Base-by-base conservation (phyloP, 2,113 vertebrate genomes). In the Cochlearius cochlearius region DNA sequence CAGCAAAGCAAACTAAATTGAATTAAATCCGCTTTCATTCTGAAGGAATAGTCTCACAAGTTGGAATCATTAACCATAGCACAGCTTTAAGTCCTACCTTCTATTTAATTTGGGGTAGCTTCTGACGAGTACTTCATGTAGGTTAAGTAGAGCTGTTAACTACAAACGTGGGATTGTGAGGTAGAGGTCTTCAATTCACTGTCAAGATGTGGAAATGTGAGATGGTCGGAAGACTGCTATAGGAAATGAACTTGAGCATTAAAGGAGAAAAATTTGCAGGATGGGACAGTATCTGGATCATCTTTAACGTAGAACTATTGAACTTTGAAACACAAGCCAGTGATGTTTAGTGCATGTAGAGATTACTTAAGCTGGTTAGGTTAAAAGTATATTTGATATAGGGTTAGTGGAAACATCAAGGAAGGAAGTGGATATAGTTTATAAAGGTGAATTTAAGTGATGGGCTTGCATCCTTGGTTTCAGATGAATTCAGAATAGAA, bases 161-260 rank as follows among this genome's bases (percentile, higher is more conserved):
- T 90, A 12, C 38, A 67, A 16, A 18, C 58, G 12, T 2, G 16
- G 26, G 15, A 32, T 64, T 52, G 32, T 62, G 64, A 62, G 41
- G 25, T 49, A 49, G 45, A 49, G 32, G 23, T 71, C 13, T 64
- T 52, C 34, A 15, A 0, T 64, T 79, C 30, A 15, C 45, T 62
- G 21, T 75, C 29, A 66, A 15, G 49, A 14, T 55, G 32, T 38
- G 15, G 52, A 55, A 52, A 18, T 69, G 18, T 11, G 36, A 68
- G 39, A 19, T 0, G 2, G 7, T 59, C 1, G 1, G 63, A 66
- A 76, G 58, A 19, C 25, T 53, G 20, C n/a, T 71, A 1, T 58
- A 66, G 45, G 47, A 92, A 86, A 32, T 34, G 6, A 45, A 16
- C 67, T 78, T 52, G 34, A 82, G 36, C 73, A 34, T 74, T 45